A percentile compares a stretch with the other conserved stretches of the same genome.
phyloP scores from a whole-genome alignment of 2,888 invertebrate genomes.

The Hypsopygia costalis region DNA sequence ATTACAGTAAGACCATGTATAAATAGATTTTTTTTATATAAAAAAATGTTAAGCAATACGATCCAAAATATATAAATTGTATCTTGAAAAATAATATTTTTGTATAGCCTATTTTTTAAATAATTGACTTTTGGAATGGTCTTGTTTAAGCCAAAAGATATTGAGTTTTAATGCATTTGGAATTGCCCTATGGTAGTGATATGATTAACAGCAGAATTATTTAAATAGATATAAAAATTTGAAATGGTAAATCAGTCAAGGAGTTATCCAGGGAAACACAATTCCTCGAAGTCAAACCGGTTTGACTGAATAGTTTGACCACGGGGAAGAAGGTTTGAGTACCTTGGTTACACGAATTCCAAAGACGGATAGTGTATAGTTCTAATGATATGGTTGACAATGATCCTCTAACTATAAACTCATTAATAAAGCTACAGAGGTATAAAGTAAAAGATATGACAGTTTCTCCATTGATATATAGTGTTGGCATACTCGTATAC shows the following conservation, averaged over 20 bases:
- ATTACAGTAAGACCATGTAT: constrained; percentile 11
- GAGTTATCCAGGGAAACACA: constrained; percentile 14
- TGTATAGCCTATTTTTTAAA: constrained; percentile 50
- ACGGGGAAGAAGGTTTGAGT: too few relatives aligned
- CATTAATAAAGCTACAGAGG: too few relatives aligned
- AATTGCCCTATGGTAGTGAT: constrained; percentile 7
- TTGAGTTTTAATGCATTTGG: constrained; percentile 1
- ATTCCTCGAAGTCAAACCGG: too few relatives aligned
- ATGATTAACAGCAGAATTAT: not conserved
- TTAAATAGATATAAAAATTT: too few relatives aligned
- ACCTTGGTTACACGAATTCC: not conserved
- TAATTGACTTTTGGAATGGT: constrained; percentile 70
- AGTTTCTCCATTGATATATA: too few relatives aligned
- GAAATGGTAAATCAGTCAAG: constrained; percentile 21
- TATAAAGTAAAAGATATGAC: too few relatives aligned
- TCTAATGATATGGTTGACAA: not conserved
- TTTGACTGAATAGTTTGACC: too few relatives aligned
- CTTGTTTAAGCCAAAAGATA: constrained; percentile 41
- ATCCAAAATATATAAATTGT: constrained; percentile 50
- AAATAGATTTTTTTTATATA: constrained; percentile 13
- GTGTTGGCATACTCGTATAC: too few relatives aligned
- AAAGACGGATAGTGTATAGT: not conserved
- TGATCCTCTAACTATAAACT: too few relatives aligned
- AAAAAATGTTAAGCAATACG: constrained; percentile 14
- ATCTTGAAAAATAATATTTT: constrained; percentile 33